phyloP scores from a whole-genome alignment of 2,888 invertebrate genomes.

The Cryptops parisi region DNA sequence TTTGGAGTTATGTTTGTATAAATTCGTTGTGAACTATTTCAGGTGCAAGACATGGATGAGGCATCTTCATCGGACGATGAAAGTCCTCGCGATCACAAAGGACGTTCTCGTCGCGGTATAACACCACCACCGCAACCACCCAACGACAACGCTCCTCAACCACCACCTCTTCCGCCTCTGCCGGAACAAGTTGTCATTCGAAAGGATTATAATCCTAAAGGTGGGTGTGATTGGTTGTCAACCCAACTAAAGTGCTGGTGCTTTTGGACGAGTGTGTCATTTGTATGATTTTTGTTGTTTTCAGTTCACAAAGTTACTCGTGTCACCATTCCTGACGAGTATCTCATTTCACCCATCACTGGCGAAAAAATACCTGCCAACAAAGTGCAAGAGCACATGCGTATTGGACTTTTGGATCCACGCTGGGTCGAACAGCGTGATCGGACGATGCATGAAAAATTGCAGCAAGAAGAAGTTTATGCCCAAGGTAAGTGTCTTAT shows the following conservation, averaged over 20 bases:
- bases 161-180: slow-evolving; percentile 66
- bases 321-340: slow-evolving; percentile 55
- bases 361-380: slow-evolving; percentile 94
- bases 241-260: too few species aligned
- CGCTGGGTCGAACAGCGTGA: slow-evolving; percentile 96
- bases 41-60: slow-evolving; percentile 85
- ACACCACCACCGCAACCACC: slow-evolving; percentile 32
- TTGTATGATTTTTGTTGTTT: too few species aligned
- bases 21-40: too few species aligned
- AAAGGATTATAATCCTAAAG: slow-evolving; percentile 92
- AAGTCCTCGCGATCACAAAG: slow-evolving; percentile 22
- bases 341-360: slow-evolving; percentile 93
- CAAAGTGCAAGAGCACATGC: slow-evolving; percentile 96
- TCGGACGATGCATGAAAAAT: slow-evolving; percentile 80
- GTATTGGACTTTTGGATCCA: slow-evolving; percentile 88
- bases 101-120: slow-evolving; percentile 25
- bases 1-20: neutral
- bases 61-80: slow-evolving; percentile 57
- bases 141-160: slow-evolving; percentile 38
- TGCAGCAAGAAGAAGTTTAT: slow-evolving; percentile 75
- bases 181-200: slow-evolving; percentile 89
- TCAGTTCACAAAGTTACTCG: slow-evolving; percentile 18
- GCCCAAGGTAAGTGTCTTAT: slow-evolving; percentile 42
- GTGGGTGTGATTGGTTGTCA: slow-evolving; percentile 23
- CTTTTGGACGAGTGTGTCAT: too few species aligned